Evolutionary conservation across 1,140 invertebrate genomes (phyloP), one percentile per base, ranked within the genome.

Genomic region (Pseudomyrmex concolor): DNA sequence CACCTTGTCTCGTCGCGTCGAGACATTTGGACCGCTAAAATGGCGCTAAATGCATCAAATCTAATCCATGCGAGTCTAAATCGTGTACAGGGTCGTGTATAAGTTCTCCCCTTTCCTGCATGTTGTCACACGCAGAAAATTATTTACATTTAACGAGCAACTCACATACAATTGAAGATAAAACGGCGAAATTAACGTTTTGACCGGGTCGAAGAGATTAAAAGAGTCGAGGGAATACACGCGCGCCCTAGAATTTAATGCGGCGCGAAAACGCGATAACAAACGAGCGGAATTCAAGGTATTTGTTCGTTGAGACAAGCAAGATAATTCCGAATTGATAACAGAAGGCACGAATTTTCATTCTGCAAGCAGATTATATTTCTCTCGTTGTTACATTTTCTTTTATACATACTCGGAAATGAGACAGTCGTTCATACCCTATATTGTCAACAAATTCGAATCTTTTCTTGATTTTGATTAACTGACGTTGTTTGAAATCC

Each of bases 1-100:
- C 43, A 8, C 43, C 43, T 50, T 43, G 66, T 13, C 50, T 34
- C 34, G 34, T 34, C 34, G 34, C 57, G 71, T 71, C 45, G 76
- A 34, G 34, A 71, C 76, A 80, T 71, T 70, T 66, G 76, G 76
- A 68, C 76, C 51, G 64, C 45, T 54, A 51, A 80, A 80, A 80
- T 71, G 66, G 76, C 76, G 76, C n/a, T 80, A 80, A 80, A 80
- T 80, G 70, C 76, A 80, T 80, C 71, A 80, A 80, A 19, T 80
- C 66, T 80, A 80, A 80, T 80, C 76, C 66, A 34, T 34, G 43
- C 43, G 15, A 45, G 55, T 74, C 71, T 50, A 63, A 74, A 74
- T 19, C 57, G 15, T 34, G 62, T 62, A 12, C 10, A 8, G 54
- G 70, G 66, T 80, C 66, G 66, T 80, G 59, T 15, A n/a, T n/a